These are phyloP conservation scores for Metaphire vulgaris DNA, from an alignment of 1,140 invertebrate species.

Conservation along the genomic window DNA sequence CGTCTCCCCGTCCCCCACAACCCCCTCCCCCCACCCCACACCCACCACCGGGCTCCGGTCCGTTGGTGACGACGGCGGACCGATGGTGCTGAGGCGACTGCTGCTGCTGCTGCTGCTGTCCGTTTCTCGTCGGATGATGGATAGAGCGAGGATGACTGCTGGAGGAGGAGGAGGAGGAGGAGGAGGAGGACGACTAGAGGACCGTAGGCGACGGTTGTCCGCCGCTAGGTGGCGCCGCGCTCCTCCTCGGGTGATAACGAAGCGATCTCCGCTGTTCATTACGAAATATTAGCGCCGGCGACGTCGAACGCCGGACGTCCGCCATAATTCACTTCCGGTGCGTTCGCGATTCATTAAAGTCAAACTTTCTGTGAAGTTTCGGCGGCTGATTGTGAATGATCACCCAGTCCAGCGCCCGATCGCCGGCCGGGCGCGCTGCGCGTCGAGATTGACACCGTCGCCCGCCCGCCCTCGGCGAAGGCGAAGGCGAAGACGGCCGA, in stretches of 20 bases:
- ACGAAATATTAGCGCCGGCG: neutral
- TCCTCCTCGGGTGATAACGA: neutral
- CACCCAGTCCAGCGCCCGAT: too few relatives aligned
- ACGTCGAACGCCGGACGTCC: neutral
- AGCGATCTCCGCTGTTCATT: neutral
- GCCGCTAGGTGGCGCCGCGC: too few relatives aligned
- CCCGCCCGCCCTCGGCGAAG: neutral
- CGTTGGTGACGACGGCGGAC: neutral
- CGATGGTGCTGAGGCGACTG: too few relatives aligned
- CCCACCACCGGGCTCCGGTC: neutral
- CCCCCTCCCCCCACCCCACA: too few relatives aligned
- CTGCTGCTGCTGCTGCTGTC: too few relatives aligned
- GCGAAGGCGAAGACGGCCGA: too few relatives aligned
- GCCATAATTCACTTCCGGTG: neutral
- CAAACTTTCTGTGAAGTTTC: neutral
- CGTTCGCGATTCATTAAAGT: neutral
- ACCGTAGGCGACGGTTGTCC: neutral
- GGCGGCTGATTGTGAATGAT: neutral
- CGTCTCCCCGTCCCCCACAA: too few relatives aligned
- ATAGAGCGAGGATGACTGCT: too few relatives aligned
- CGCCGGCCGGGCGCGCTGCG: neutral
- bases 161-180: too few relatives aligned
- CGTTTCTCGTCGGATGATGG: too few relatives aligned
- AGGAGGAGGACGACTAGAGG: too few relatives aligned
- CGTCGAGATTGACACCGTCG: neutral